These are phyloP conservation scores for Coelopa pilipes DNA, from an alignment of 2,888 invertebrate species.

Conservation along the genomic window DNA sequence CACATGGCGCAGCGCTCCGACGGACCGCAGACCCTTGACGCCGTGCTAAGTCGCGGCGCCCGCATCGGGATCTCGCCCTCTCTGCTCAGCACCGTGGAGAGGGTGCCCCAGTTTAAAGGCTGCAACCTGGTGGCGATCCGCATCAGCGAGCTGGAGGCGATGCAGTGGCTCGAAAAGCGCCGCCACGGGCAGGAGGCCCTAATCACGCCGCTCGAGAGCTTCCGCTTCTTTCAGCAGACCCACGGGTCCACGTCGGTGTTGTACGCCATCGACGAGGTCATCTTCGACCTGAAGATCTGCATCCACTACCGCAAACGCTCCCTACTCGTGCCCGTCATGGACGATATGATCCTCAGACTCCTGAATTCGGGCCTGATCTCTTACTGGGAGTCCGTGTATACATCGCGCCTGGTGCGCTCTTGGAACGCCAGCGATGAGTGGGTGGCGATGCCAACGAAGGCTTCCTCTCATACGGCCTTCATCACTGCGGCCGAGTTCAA, in stretches of 20 bases:
- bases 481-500: neutral
- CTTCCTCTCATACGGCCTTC: neutral
- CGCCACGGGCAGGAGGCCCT: neutral
- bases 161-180: slow-evolving; percentile 8
- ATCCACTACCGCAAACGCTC: slow-evolving; percentile 3
- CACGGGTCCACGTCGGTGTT: neutral
- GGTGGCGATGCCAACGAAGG: neutral
- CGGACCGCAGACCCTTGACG: slow-evolving; percentile 2
- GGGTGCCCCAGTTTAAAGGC: neutral
- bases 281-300: slow-evolving; percentile 9
- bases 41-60: neutral
- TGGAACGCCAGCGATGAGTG: neutral
- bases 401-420: neutral
- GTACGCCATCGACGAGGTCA: neutral
- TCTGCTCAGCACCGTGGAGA: neutral
- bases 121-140: neutral
- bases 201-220: neutral
- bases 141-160: neutral
- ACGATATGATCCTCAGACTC: neutral
- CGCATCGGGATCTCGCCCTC: neutral
- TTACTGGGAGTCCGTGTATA: slow-evolving; percentile 1
- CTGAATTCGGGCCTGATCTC: neutral
- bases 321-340: neutral
- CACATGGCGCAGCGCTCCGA: neutral
- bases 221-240: slow-evolving; percentile 7